phyloP scores from a whole-genome alignment of 2,113 vertebrate species.

The Merops nubicus region DNA sequence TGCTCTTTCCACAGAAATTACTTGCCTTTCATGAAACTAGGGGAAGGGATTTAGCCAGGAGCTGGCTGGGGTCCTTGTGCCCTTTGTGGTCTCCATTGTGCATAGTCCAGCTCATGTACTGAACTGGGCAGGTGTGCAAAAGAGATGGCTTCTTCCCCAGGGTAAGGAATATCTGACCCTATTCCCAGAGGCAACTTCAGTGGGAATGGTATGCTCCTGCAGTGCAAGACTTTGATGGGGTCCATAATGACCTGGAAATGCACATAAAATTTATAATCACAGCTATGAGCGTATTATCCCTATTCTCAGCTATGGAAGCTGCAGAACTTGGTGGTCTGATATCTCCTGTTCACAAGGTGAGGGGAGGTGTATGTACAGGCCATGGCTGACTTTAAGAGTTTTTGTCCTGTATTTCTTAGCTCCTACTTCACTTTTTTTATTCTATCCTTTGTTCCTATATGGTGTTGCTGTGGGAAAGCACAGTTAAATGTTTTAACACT shows the following conservation, averaged over 20 bases:
- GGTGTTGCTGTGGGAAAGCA: background rate
- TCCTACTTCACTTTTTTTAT: background rate
- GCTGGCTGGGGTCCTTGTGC: background rate
- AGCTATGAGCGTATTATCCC: background rate
- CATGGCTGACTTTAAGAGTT: background rate
- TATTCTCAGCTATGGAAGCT: background rate
- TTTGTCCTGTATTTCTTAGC: background rate
- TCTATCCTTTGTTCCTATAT: background rate
- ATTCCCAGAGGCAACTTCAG: background rate
- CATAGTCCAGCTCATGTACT: background rate
- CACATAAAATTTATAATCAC: background rate
- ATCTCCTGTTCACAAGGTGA: background rate
- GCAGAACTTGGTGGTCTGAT: background rate
- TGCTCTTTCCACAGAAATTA: background rate
- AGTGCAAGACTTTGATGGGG: background rate
- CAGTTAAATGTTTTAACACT: background rate
- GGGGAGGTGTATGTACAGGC: background rate
- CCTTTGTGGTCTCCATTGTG: background rate
- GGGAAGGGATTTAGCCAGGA: background rate
- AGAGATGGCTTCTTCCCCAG: background rate
- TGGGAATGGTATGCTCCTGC: background rate
- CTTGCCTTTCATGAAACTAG: background rate
- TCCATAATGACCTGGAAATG: background rate
- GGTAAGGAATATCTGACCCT: background rate
- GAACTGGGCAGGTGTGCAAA: background rate